Evolutionary conservation across 2,113 vertebrate species (phyloP), one percentile per base, ranked within the genome.

Genomic region (Platysteira castanea): DNA sequence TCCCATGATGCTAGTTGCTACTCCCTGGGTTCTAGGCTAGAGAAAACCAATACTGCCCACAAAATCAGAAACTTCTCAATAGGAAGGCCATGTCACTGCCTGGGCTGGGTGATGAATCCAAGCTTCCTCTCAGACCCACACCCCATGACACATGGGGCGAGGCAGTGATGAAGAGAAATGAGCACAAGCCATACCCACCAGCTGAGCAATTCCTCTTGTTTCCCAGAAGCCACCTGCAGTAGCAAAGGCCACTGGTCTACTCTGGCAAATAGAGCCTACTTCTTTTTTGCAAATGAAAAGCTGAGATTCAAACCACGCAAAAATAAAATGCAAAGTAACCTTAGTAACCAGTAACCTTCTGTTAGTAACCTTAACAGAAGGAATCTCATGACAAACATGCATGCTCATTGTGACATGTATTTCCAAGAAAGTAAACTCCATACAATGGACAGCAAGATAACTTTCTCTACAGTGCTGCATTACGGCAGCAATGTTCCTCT

Each of bases 111-210:
- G 93, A 93, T 85, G 59, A 96, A 94, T 89, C 70, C 93, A 81
- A 69, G 74, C 53, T 88, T 84, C 24, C 92, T 92, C 79, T 97
- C 85, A 17, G 12, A 80, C 61, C 80, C 18, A 67, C 63, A 93
- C 79, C 22, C 64, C 23, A 20, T 41, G 87, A 90, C 84, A 91
- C 75, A 94, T 14, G 8, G 49, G 30, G 35, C 41, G n/a, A 95
- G n/a, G 85, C 26, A 53, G 41, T 5, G 22, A 91, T 64, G 91
- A 93, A 79, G 91, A 96, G 90, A 97, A 96, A 86, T 76, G 74
- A 91, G 59, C 60, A 94, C 61, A 88, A 89, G 75, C 65, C 53
- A 42, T 26, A 78, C 27, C 44, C 84, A 84, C 89, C 52, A 65
- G 27, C 12, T 53, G 59, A 90, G 74, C 60, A 87, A 83, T 93